Evolutionary conservation across 2,113 vertebrate species (phyloP).

Genomic region (Stegostoma tigrinum): DNA sequence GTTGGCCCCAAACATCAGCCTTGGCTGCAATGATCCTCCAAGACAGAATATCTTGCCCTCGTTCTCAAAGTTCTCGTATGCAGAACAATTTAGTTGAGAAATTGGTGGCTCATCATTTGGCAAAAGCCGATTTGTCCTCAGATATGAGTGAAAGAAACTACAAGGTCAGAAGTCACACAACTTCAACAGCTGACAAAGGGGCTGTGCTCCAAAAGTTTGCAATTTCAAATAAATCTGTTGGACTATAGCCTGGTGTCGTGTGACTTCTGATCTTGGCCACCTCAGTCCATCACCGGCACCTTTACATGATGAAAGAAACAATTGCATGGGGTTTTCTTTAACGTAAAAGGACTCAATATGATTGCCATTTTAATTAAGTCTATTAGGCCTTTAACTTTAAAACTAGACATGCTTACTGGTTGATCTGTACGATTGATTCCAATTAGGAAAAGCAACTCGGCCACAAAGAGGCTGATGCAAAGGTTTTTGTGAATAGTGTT

Average conservation of each 20-base stretch:
- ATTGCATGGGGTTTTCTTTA: no score
- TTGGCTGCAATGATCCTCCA: not conserved
- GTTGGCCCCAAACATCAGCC: no score
- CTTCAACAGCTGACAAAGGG: no score
- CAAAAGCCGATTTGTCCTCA: not conserved
- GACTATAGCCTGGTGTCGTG: no score
- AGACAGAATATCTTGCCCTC: not conserved
- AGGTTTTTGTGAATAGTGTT: slow-evolving; percentile 98
- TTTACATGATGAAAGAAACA: not conserved
- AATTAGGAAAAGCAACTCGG: slow-evolving; percentile 89
- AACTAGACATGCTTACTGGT: slow-evolving; percentile 66
- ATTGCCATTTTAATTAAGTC: not conserved
- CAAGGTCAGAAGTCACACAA: no score
- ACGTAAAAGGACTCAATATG: not conserved
- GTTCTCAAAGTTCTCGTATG: not conserved
- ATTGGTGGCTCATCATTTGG: not conserved
- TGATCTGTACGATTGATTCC: slow-evolving; percentile 94
- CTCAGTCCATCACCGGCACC: no score
- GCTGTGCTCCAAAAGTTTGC: no score
- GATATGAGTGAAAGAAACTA: not conserved
- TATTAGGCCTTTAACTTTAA: no score
- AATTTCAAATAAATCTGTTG: no score
- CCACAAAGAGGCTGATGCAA: slow-evolving; percentile 91
- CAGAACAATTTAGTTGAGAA: not conserved
- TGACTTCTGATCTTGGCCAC: no score